A percentile compares a stretch with the other conserved stretches of the same genome.
phyloP scores from a whole-genome alignment of 2,888 invertebrate species.

The Epinotia demarniana region DNA sequence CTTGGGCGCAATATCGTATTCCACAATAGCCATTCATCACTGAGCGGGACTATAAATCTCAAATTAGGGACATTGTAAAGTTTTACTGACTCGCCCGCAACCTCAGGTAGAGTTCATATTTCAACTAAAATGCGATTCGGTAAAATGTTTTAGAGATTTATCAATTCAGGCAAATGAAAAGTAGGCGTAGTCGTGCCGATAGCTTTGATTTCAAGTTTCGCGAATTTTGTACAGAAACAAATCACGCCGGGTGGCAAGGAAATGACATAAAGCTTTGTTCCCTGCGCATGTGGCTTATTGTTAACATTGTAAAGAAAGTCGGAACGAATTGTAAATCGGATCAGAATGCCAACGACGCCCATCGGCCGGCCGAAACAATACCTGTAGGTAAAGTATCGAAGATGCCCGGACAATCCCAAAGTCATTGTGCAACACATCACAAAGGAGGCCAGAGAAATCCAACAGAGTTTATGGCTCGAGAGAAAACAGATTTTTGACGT shows the following conservation, averaged over 20 bases:
- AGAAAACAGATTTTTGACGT: slow-evolving; percentile 65
- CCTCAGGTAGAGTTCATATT: slow-evolving; percentile 64
- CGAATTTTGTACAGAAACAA: slow-evolving; percentile 48
- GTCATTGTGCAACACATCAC: slow-evolving; percentile 77
- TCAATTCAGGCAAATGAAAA: slow-evolving; percentile 6
- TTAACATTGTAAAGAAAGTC: slow-evolving; percentile 72
- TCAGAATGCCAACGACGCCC: slow-evolving; percentile 74
- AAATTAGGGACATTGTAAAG: slow-evolving; percentile 77
- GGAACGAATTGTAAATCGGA: slow-evolving; percentile 81
- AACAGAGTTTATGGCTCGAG: slow-evolving; percentile 69
- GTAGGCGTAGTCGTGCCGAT: not conserved
- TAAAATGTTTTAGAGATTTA: slow-evolving; percentile 32
- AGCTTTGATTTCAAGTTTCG: slow-evolving; percentile 4
- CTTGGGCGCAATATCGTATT: slow-evolving; percentile 61
- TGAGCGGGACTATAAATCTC: slow-evolving; percentile 65
- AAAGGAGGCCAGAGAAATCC: slow-evolving; percentile 79
- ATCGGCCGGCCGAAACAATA: slow-evolving; percentile 76
- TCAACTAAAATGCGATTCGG: slow-evolving; percentile 56
- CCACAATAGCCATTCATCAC: slow-evolving; percentile 73
- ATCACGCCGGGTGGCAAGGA: slow-evolving; percentile 64
- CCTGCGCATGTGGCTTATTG: slow-evolving; percentile 62
- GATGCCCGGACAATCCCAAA: slow-evolving; percentile 61
- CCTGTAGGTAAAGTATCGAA: slow-evolving; percentile 64
- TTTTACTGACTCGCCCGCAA: slow-evolving; percentile 70
- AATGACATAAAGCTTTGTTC: slow-evolving; percentile 55